Conservation (phyloP, 2,888 invertebrate species). For the Yponomeuta malinellus region DNA sequence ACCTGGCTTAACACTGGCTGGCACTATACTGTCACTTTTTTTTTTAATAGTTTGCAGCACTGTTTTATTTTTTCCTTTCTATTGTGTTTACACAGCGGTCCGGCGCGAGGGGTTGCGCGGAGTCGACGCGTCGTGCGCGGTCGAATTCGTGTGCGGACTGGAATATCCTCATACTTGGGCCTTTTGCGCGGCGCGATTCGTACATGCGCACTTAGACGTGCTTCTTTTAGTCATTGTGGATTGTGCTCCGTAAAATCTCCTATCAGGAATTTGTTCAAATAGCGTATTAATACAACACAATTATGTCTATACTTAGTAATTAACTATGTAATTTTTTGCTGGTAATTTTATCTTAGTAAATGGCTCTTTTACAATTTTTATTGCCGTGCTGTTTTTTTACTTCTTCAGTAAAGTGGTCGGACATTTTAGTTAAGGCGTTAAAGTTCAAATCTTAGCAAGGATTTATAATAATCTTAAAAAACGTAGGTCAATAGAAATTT, state of each 20-base stretch:
- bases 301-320: too few relatives aligned
- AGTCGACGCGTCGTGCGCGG: conserved; percentile 39
- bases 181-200: conserved; percentile 39
- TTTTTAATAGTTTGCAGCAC: conserved; percentile 27
- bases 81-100: conserved; percentile 44
- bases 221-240: neutral
- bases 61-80: conserved; percentile 30
- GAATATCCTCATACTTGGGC: conserved; percentile 37
- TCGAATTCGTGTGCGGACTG: conserved; percentile 47
- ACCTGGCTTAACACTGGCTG: neutral
- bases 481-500: too few relatives aligned
- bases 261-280: neutral
- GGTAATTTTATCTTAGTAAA: too few relatives aligned
- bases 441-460: too few relatives aligned
- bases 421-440: too few relatives aligned
- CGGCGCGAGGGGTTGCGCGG: conserved; percentile 24
- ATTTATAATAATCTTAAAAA: too few relatives aligned
- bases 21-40: conserved; percentile 9
- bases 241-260: neutral
- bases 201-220: conserved; percentile 57
- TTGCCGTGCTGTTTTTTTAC: too few relatives aligned
- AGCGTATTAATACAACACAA: too few relatives aligned
- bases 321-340: too few relatives aligned
- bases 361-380: too few relatives aligned
- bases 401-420: too few relatives aligned